Conservation (phyloP, 2,113 vertebrate species). For the Siniperca knerii region DNA sequence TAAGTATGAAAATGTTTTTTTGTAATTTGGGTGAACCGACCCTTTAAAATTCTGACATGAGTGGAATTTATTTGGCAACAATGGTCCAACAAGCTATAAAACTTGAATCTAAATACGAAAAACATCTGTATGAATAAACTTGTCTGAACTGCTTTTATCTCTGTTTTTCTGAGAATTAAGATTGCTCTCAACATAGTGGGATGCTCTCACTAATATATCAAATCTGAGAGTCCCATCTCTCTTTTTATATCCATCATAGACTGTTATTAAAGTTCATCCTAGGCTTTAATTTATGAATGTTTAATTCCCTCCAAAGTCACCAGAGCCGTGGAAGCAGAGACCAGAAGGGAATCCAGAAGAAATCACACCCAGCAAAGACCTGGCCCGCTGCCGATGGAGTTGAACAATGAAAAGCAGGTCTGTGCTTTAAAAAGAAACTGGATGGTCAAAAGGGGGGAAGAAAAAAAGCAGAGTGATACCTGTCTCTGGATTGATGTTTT, state of each 20-base stretch:
- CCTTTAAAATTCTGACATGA: background rate
- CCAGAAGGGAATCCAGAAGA: slow-evolving; percentile 32
- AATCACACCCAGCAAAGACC: slow-evolving; percentile 37
- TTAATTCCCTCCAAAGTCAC: slow-evolving; percentile 34
- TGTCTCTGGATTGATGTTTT: slow-evolving; percentile 76
- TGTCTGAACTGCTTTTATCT: background rate
- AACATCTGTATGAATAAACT: background rate
- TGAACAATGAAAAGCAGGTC: slow-evolving; percentile 22
- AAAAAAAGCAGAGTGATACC: slow-evolving; percentile 58
- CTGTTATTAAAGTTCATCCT: background rate
- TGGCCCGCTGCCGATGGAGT: slow-evolving; percentile 7
- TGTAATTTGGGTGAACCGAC: background rate
- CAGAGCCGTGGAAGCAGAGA: slow-evolving; percentile 17
- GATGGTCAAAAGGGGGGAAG: background rate
- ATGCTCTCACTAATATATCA: background rate
- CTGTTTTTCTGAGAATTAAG: background rate
- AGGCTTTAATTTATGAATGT: background rate
- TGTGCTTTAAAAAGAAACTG: slow-evolving; percentile 34
- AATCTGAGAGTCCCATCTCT: slow-evolving; percentile 14
- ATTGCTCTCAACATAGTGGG: background rate
- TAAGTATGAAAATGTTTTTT: background rate
- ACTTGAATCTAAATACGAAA: background rate
- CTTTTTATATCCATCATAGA: background rate
- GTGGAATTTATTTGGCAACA: background rate
- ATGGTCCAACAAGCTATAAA: background rate